Evolutionary conservation across 2,797 vertebrate species (phyloP).

Genomic region (Chromobotia macracanthus): DNA sequence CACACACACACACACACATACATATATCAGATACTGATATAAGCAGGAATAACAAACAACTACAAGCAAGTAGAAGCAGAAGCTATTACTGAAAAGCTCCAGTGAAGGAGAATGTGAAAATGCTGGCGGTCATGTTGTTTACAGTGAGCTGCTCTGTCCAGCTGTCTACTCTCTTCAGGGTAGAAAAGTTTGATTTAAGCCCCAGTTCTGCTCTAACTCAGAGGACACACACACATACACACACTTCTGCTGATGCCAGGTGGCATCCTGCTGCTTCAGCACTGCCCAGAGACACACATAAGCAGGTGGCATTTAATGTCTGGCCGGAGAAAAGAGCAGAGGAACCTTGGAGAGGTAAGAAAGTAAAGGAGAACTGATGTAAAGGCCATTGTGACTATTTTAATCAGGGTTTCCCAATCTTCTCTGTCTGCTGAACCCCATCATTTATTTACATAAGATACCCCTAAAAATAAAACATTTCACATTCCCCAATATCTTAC

Average conservation of each 20-base stretch:
- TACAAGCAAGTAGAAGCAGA: conserved; percentile 7
- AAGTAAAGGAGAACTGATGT: conserved; percentile 24
- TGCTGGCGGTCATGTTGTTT: conserved; percentile 41
- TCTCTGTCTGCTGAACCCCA: background rate
- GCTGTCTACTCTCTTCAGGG: conserved; percentile 49
- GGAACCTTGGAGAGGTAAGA: conserved; percentile 17
- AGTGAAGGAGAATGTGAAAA: conserved; percentile 29
- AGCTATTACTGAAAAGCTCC: conserved; percentile 13
- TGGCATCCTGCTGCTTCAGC: conserved; percentile 60
- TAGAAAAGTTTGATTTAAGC: conserved; percentile 55
- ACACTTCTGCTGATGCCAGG: conserved; percentile 56
- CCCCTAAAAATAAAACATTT: no score
- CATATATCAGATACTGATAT: background rate
- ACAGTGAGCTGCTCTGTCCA: conserved; percentile 51
- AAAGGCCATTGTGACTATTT: conserved; percentile 21
- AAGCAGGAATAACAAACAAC: conserved; percentile 15
- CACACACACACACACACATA: background rate
- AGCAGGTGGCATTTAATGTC: conserved; percentile 62
- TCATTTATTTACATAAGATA: background rate
- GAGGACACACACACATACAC: conserved; percentile 47
- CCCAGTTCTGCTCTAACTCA: conserved; percentile 48
- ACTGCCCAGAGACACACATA: conserved; percentile 55
- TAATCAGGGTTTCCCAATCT: background rate
- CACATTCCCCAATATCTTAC: no score
- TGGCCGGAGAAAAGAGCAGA: conserved; percentile 37